Conservation (phyloP, 2,113 vertebrate species). For the Urocitellus parryii region DNA sequence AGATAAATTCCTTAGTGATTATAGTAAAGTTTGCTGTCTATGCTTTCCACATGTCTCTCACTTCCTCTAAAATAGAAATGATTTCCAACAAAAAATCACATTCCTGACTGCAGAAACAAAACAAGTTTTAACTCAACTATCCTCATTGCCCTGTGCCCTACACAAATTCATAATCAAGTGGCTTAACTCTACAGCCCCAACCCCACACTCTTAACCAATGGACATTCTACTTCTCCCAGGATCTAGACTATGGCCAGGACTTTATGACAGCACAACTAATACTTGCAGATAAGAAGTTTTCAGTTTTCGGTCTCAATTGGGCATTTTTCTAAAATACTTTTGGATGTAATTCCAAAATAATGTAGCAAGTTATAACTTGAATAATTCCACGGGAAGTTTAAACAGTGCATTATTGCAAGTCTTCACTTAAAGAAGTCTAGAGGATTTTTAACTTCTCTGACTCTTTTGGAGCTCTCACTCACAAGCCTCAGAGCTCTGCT, state of each 20-base stretch:
- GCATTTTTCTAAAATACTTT: slow-evolving; percentile 27
- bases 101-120: slow-evolving; percentile 13
- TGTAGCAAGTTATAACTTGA: not conserved
- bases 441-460: not conserved
- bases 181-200: not conserved
- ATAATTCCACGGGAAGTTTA: not conserved
- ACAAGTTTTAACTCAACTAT: not conserved
- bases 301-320: not conserved
- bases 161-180: not conserved
- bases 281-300: not conserved
- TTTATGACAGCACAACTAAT: not conserved
- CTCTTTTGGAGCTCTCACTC: not conserved
- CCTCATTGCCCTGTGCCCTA: not conserved
- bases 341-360: not conserved
- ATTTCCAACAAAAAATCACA: slow-evolving; percentile 35
- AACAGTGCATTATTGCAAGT: not conserved
- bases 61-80: slow-evolving; percentile 34
- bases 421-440: not conserved
- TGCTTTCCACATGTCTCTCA: not conserved
- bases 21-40: not conserved
- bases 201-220: not conserved
- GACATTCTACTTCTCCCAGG: not conserved
- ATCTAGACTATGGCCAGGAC: not conserved
- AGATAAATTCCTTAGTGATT: slow-evolving; percentile 20
- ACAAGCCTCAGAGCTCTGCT: not conserved